These are phyloP conservation scores for Tiliqua scincoides DNA, from an alignment of 2,113 vertebrate species.

Conservation along the genomic window DNA sequence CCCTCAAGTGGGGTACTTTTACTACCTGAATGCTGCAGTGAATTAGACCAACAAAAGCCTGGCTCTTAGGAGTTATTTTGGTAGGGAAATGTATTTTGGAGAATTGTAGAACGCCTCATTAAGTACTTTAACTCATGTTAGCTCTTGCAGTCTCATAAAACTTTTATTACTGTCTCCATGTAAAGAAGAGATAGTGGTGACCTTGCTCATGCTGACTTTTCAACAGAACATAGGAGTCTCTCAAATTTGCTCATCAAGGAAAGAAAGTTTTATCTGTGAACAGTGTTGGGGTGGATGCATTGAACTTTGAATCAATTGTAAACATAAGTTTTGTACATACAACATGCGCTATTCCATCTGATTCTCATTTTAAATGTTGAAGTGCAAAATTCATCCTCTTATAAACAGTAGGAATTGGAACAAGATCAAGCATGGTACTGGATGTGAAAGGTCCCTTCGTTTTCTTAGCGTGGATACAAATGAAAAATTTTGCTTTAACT, in stretches of 20 bases:
- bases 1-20: neutral
- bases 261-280: neutral
- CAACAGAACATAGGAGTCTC: neutral
- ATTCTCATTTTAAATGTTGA: neutral
- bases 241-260: neutral
- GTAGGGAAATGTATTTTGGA: neutral
- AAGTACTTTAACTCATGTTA: neutral
- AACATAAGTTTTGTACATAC: neutral
- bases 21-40: neutral
- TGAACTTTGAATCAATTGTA: neutral
- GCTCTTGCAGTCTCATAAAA: conserved; percentile 1
- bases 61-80: neutral
- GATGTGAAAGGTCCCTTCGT: neutral
- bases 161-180: neutral
- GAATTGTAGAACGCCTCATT: neutral
- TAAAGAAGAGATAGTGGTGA: neutral
- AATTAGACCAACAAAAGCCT: neutral
- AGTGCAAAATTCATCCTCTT: neutral
- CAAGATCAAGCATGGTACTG: neutral
- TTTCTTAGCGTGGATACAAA: neutral
- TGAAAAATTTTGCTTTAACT: neutral
- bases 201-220: neutral
- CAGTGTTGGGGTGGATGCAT: neutral
- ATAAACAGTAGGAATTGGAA: neutral
- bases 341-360: neutral